Conservation (phyloP, 2,113 vertebrate species). For the Amphiprion percula region DNA sequence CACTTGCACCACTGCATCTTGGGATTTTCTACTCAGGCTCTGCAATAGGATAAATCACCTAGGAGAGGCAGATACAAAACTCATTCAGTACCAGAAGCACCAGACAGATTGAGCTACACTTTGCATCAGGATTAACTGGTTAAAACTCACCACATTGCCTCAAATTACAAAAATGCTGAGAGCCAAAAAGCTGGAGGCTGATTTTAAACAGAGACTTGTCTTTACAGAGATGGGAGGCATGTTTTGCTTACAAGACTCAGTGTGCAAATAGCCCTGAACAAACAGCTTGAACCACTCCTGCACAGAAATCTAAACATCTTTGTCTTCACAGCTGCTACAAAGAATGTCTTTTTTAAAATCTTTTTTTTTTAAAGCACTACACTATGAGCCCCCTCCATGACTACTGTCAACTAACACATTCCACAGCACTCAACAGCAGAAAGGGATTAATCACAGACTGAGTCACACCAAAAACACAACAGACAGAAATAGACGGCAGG, state of each 20-base stretch:
- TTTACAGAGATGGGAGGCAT: not conserved
- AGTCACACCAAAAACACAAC: conserved; percentile 9
- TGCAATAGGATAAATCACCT: conserved; percentile 28
- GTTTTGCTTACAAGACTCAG: conserved; percentile 28
- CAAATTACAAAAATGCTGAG: not conserved
- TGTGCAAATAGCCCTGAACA: conserved; percentile 41
- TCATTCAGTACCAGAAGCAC: not conserved
- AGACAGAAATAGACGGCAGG: not conserved
- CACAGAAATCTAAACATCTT: conserved; percentile 43
- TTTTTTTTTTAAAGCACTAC: conserved; percentile 8
- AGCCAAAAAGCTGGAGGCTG: conserved; percentile 1
- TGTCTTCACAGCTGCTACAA: conserved; percentile 50
- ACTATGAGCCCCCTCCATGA: conserved; percentile 26
- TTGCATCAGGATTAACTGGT: not conserved
- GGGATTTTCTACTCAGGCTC: conserved; percentile 79
- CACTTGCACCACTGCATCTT: conserved; percentile 83
- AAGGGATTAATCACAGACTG: not conserved
- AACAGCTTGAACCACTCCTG: conserved; percentile 43
- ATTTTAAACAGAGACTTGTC: not conserved
- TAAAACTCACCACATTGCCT: not conserved
- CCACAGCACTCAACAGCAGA: conserved; percentile 42
- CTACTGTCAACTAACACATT: conserved; percentile 59
- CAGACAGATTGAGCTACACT: too few species aligned
- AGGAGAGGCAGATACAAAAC: conserved; percentile 21
- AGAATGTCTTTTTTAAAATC: not conserved